Base-by-base conservation (phyloP, 2,113 vertebrate species). In the Rhineura floridana region DNA sequence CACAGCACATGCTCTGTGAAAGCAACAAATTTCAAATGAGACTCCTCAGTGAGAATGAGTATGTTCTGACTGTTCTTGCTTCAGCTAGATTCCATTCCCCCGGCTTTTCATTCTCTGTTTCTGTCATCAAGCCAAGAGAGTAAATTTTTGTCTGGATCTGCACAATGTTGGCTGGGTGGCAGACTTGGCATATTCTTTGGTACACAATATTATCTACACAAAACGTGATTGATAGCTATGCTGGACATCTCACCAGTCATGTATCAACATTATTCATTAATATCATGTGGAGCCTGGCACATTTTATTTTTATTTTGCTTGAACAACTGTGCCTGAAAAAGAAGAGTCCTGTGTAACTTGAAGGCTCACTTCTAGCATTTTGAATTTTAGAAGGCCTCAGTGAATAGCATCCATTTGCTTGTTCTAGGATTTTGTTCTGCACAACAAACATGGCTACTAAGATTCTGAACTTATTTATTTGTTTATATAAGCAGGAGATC, bases 401-500 rank as follows among this genome's bases (percentile, higher is more conserved):
- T 3, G 21, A 84, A 70, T 36, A 28, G 2, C 23, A 85, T 85
- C 44, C 4, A 3, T 52, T 39, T 33, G 36, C 12, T 42, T 79
- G n/a, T 62, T 80, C 63, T 69, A 80, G 63, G 36, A 30, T 8
- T 72, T 81, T 79, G 30, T 69, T 36, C 39, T 70, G 48, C 21
- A 17, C 46, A 36, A 84, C 4, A 55, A 30, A 28, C 19, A 72
- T 55, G 77, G 25, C 67, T 36, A 52, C 65, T 70, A 55, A 69
- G 19, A 52, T 69, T 70, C 30, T 55, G 36, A 59, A 81, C n/a
- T 42, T 87, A 44, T 67, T 81, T 81, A 30, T 59, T 80, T 72
- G 77, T 80, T 87, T 80, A 70, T 87, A 50, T 81, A 65, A 72
- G 36, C 46, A 87, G 39, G 39, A 59, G 77, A 70, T 87, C n/a